Evolutionary conservation across 2,888 invertebrate species (phyloP).

Genomic region (Tenthredo mesomela): DNA sequence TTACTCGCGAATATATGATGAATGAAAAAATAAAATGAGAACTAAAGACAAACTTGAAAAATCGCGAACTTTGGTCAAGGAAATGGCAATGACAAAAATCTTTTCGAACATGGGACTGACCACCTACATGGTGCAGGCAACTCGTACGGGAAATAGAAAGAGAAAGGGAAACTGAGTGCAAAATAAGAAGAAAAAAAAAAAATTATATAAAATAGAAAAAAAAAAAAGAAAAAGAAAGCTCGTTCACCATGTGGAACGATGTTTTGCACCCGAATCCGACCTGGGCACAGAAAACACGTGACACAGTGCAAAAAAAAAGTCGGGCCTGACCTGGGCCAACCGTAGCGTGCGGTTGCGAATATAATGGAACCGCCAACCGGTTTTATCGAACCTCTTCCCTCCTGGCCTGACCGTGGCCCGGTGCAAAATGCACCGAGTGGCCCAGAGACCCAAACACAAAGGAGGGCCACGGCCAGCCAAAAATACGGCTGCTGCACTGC

Average conservation of each 20-base stretch:
- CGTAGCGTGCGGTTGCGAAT: slow-evolving; percentile 49
- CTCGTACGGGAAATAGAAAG: neutral
- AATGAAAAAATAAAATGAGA: neutral
- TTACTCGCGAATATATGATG: no score
- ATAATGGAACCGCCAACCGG: slow-evolving; percentile 38
- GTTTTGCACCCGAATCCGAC: neutral
- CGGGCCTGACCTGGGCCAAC: slow-evolving; percentile 41
- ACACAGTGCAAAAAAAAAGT: slow-evolving; percentile 62
- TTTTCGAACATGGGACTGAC: neutral
- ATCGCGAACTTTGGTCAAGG: neutral
- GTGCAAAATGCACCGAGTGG: slow-evolving; percentile 52
- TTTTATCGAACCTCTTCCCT: slow-evolving; percentile 16
- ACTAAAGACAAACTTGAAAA: neutral
- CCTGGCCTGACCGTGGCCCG: slow-evolving; percentile 43
- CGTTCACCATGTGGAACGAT: neutral
- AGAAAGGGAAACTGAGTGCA: neutral
- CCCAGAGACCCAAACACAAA: slow-evolving; percentile 63
- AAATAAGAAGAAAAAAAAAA: neutral
- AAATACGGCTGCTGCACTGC: slow-evolving; percentile 63
- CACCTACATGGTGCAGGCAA: neutral
- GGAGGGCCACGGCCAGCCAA: slow-evolving; percentile 76
- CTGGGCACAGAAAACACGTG: slow-evolving; percentile 55
- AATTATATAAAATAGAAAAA: neutral
- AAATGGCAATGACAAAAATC: neutral
- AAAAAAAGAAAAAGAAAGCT: neutral